phyloP scores from a whole-genome alignment of 2,888 invertebrate species.

The Malthinus seriepunctatus region DNA sequence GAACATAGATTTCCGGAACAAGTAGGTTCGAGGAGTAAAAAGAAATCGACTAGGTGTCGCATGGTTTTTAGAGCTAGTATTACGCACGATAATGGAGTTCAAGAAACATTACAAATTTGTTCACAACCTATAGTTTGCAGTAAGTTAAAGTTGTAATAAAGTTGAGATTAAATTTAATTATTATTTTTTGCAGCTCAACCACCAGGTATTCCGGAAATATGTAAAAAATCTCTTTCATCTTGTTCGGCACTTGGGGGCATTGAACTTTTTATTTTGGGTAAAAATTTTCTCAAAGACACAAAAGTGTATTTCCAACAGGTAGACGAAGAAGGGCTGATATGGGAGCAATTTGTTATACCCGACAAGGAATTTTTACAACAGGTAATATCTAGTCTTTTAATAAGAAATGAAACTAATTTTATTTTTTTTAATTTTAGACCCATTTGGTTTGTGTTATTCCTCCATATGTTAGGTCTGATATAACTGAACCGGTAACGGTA shows the following conservation, averaged over 20 bases:
- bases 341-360: slow-evolving; percentile 83
- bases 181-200: slow-evolving; percentile 73
- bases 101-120: slow-evolving; percentile 85
- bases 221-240: slow-evolving; percentile 82
- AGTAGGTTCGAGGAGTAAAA: slow-evolving; percentile 78
- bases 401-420: not conserved
- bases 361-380: slow-evolving; percentile 89
- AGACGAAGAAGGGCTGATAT: slow-evolving; percentile 61
- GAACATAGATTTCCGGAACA: slow-evolving; percentile 87
- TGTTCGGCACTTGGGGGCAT: slow-evolving; percentile 79
- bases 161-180: not conserved
- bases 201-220: slow-evolving; percentile 89
- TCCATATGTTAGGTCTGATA: slow-evolving; percentile 70
- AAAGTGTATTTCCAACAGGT: slow-evolving; percentile 75
- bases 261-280: slow-evolving; percentile 86
- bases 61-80: slow-evolving; percentile 92
- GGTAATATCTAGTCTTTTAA: slow-evolving; percentile 54
- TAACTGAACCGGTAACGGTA: slow-evolving; percentile 72
- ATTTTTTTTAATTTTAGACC: slow-evolving; percentile 64
- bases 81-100: slow-evolving; percentile 73
- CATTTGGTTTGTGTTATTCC: slow-evolving; percentile 88
- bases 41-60: slow-evolving; percentile 92
- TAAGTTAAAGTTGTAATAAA: slow-evolving; percentile 58
- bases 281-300: slow-evolving; percentile 91
- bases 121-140: slow-evolving; percentile 92